phyloP scores from a whole-genome alignment of 2,888 invertebrate species.

The Eristalis pertinax region DNA sequence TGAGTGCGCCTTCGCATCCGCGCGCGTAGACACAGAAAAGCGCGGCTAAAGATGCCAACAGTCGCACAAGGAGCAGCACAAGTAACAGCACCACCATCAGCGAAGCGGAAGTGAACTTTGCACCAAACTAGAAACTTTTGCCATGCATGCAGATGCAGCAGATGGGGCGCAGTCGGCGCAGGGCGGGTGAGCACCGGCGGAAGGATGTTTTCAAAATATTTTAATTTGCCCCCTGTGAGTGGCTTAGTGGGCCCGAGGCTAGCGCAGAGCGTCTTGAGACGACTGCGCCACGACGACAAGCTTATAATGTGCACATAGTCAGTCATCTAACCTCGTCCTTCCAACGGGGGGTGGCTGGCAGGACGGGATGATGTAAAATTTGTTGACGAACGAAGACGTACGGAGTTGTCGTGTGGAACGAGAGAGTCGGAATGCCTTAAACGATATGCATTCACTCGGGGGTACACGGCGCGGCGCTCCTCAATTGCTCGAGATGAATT shows the following conservation, averaged over 20 bases:
- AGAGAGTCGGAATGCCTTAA: constrained; percentile 64
- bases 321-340: constrained; percentile 9
- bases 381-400: constrained; percentile 45
- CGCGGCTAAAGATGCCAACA: constrained; percentile 58
- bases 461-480: constrained; percentile 57
- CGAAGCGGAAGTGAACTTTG: constrained; percentile 66
- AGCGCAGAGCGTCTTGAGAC: constrained; percentile 53
- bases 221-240: constrained; percentile 70
- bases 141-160: constrained; percentile 44
- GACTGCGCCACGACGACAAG: constrained; percentile 34
- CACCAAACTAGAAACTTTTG: constrained; percentile 69
- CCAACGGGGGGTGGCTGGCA: too few relatives aligned
- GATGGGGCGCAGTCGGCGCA: not conserved
- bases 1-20: not conserved
- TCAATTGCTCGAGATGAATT: constrained; percentile 70
- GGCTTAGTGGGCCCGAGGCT: constrained; percentile 51
- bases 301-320: constrained; percentile 47
- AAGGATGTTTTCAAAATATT: constrained; percentile 73
- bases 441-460: constrained; percentile 67
- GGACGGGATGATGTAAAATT: constrained; percentile 48
- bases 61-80: constrained; percentile 50
- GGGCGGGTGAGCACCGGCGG: constrained; percentile 13
- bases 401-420: constrained; percentile 17
- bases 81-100: constrained; percentile 19
- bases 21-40: constrained; percentile 11